Percentiles rank a stretch among this genome's conserved stretches.
Evolutionary conservation across 2,888 invertebrate genomes (phyloP).

Genomic region (Acrobasis consociella): DNA sequence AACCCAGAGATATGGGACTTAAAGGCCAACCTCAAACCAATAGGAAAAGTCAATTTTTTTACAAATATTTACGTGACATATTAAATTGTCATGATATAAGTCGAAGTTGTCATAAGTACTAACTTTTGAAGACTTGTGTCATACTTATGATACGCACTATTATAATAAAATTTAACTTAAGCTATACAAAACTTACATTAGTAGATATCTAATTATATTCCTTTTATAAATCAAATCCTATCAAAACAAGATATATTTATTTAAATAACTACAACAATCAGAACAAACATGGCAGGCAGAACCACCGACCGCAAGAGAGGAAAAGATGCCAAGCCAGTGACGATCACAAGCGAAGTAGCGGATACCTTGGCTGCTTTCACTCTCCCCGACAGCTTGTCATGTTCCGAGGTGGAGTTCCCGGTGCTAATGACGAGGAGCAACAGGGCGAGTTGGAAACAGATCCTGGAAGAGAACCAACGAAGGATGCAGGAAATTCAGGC

Average conservation of each 20-base stretch:
- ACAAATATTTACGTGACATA: no score
- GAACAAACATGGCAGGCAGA: slow-evolving; percentile 56
- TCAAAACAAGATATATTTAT: neutral
- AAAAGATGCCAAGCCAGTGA: slow-evolving; percentile 47
- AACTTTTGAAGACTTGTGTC: no score
- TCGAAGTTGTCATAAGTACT: no score
- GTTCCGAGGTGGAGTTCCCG: slow-evolving; percentile 70
- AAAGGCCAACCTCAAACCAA: no score
- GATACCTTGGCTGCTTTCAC: slow-evolving; percentile 56
- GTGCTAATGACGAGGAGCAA: slow-evolving; percentile 44
- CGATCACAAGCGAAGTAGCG: slow-evolving; percentile 37
- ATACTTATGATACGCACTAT: no score
- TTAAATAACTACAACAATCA: neutral
- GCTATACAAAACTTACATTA: no score
- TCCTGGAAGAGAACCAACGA: slow-evolving; percentile 57
- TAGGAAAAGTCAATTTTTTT: no score
- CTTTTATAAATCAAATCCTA: no score
- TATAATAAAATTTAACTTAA: no score
- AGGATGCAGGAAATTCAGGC: slow-evolving; percentile 52
- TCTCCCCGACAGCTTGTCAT: slow-evolving; percentile 66
- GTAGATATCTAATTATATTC: no score
- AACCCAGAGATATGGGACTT: no score
- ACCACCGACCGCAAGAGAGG: slow-evolving; percentile 59
- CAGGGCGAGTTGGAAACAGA: slow-evolving; percentile 60
- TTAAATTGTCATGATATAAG: no score